Evolutionary conservation across 2,113 vertebrate genomes (phyloP).

Genomic region (Phaethornis superciliosus): DNA sequence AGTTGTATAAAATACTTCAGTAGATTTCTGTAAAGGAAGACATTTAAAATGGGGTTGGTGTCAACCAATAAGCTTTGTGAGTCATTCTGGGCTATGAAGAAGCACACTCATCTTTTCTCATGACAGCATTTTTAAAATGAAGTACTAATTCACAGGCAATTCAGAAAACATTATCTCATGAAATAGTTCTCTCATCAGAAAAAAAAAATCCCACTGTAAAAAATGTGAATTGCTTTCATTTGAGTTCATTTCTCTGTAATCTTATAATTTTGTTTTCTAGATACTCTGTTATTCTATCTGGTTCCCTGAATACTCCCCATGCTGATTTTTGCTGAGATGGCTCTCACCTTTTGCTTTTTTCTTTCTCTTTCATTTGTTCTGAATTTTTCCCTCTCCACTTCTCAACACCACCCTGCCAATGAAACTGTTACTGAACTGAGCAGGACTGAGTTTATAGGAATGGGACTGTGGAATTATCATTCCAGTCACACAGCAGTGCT

Average conservation of each 20-base stretch:
- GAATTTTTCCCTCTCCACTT: neutral
- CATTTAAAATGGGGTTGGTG: constrained; percentile 26
- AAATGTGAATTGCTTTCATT: neutral
- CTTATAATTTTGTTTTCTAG: neutral
- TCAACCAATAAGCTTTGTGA: constrained; percentile 37
- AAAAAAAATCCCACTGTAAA: neutral
- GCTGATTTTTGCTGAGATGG: neutral
- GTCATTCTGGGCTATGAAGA: constrained; percentile 51
- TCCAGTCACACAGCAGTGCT: neutral
- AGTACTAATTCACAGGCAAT: neutral
- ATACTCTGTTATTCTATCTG: neutral
- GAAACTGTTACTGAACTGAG: neutral
- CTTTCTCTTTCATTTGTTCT: neutral
- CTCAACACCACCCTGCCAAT: neutral
- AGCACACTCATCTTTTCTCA: constrained; percentile 38
- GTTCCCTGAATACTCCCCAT: neutral
- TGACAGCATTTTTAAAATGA: neutral
- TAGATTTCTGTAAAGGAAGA: constrained; percentile 17
- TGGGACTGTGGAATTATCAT: too few relatives aligned
- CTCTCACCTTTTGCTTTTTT: neutral
- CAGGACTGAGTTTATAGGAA: neutral
- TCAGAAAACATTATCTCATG: neutral
- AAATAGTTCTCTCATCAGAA: neutral
- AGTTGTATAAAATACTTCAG: constrained; percentile 18
- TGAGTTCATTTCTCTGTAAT: neutral